Percentiles rank a stretch among this genome's conserved stretches.
phyloP scores from a whole-genome alignment of 2,797 vertebrate genomes.

The Mormyrus hasselquistii region DNA sequence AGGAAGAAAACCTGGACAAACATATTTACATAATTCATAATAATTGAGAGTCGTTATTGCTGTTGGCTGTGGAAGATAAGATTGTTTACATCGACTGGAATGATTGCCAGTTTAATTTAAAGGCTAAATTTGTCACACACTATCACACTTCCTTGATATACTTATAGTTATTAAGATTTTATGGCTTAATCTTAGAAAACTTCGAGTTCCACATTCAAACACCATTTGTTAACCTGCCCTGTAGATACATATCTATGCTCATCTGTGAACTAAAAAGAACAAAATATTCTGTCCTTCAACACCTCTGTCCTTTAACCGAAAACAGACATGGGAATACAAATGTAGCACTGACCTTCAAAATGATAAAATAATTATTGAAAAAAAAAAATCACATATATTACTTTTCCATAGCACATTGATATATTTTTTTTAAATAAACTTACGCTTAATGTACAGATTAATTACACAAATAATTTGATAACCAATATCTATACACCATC shows the following conservation, averaged over 20 bases:
- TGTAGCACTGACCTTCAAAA: background rate
- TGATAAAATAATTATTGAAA: background rate
- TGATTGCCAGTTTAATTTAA: background rate
- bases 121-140: background rate
- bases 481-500: background rate
- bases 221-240: background rate
- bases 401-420: background rate
- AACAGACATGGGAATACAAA: background rate
- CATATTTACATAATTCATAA: background rate
- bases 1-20: background rate
- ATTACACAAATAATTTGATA: background rate
- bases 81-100: background rate
- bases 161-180: background rate
- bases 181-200: background rate
- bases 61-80: background rate
- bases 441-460: constrained; percentile 1
- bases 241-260: background rate
- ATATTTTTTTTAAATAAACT: background rate
- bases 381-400: background rate
- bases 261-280: background rate
- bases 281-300: background rate
- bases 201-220: background rate
- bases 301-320: background rate
- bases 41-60: background rate
- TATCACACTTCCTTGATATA: background rate